Conservation (phyloP, 2,113 vertebrate species). For the Lycaon pictus region DNA sequence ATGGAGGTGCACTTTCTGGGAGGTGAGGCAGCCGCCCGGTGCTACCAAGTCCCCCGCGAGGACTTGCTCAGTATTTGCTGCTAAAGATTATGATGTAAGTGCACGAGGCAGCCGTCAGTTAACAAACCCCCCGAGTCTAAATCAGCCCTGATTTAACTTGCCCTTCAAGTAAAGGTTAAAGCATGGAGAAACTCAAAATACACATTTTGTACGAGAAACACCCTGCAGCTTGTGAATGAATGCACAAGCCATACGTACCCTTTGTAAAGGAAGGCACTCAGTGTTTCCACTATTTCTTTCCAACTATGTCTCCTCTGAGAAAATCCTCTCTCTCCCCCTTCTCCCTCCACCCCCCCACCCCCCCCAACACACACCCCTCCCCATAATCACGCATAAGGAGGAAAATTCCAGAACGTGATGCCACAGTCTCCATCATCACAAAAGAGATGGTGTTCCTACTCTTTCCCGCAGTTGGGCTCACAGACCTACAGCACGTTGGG, state of each 20-base stretch:
- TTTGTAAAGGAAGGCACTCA: conserved; percentile 50
- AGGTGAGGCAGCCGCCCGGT: neutral
- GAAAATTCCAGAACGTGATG: neutral
- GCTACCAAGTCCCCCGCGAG: conserved; percentile 17
- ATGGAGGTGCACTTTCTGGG: conserved; percentile 58
- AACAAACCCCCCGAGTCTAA: conserved; percentile 57
- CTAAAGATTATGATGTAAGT: conserved; percentile 71
- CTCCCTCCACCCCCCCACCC: neutral
- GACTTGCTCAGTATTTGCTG: conserved; percentile 59
- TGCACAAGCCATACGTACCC: neutral
- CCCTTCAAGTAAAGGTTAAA: conserved; percentile 75
- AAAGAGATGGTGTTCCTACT: neutral
- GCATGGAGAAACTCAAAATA: conserved; percentile 64
- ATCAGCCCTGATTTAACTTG: conserved; percentile 70
- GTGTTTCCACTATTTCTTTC: conserved; percentile 17
- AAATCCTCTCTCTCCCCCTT: neutral
- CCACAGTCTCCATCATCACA: neutral
- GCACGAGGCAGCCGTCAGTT: conserved; percentile 45
- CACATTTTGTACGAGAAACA: conserved; percentile 45
- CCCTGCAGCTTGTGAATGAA: conserved; percentile 43
- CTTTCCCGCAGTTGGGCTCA: neutral
- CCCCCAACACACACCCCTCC: neutral
- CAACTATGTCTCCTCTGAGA: neutral
- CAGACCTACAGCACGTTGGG: neutral
- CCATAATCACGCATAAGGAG: conserved; percentile 38